Evolutionary conservation across 2,888 invertebrate species (phyloP).

Genomic region (Chrysomela aeneicollis): DNA sequence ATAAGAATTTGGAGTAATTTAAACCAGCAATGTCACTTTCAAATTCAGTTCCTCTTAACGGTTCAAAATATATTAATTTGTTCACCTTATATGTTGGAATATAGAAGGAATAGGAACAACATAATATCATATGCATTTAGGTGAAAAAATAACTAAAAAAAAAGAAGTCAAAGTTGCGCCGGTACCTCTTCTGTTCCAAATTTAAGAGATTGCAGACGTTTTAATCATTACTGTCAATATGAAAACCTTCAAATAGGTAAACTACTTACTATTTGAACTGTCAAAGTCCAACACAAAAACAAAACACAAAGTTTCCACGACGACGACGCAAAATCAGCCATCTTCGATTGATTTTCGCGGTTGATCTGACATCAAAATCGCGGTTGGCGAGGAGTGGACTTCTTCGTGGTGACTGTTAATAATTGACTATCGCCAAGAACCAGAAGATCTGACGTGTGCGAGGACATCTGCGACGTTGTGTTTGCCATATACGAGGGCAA

Average conservation of each 20-base stretch:
- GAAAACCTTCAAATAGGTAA: conserved; percentile 1
- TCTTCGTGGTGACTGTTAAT: conserved; percentile 27
- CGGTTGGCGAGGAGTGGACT: conserved; percentile 23
- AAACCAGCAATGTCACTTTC: too few relatives aligned
- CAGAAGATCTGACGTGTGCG: conserved; percentile 6
- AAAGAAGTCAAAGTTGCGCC: too few relatives aligned
- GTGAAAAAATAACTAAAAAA: too few relatives aligned
- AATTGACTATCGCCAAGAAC: background rate
- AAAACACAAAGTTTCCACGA: conserved; percentile 23
- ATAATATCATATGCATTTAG: too few relatives aligned
- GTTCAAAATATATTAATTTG: too few relatives aligned
- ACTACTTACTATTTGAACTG: conserved; percentile 43
- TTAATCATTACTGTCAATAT: background rate
- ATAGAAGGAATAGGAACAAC: too few relatives aligned
- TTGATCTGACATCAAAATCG: conserved; percentile 22
- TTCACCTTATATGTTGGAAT: too few relatives aligned
- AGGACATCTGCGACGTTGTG: conserved; percentile 6
- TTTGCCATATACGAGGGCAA: background rate
- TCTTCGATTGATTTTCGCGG: conserved; percentile 16
- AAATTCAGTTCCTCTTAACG: too few relatives aligned
- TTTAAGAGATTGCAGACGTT: background rate
- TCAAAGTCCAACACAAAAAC: conserved; percentile 33
- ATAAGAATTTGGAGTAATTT: too few relatives aligned
- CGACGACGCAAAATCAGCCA: conserved; percentile 17
- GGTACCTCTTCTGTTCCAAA: too few relatives aligned